Percentiles rank a stretch among this genome's conserved stretches.
Conservation (phyloP, 30 jellyfish, hydroid and myxozoan species). For the Aurelia aurita region DNA sequence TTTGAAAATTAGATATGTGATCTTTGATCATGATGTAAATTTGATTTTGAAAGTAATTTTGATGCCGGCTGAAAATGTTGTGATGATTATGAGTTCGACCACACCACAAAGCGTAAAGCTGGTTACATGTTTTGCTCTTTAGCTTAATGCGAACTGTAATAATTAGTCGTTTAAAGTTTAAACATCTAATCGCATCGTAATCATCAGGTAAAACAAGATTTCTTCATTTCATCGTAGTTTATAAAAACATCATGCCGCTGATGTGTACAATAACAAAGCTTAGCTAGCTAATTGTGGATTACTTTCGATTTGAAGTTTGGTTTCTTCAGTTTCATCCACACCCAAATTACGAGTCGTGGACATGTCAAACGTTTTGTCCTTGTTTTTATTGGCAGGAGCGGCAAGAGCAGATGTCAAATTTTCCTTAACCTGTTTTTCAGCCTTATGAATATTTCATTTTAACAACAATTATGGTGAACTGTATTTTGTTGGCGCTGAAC, state of each 20-base stretch:
- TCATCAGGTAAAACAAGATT: neutral
- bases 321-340: too few species aligned
- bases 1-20: too few species aligned
- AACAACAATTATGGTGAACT: conserved; percentile 89
- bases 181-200: neutral
- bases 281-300: too few species aligned
- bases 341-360: neutral
- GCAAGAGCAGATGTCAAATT: conserved; percentile 8
- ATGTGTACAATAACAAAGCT: too few species aligned
- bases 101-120: neutral
- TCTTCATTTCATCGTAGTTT: too few species aligned
- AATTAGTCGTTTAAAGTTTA: conserved; percentile 3
- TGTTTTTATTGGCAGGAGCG: neutral
- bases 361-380: neutral
- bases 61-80: neutral
- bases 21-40: neutral
- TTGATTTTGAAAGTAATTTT: neutral
- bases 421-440: conserved; percentile 58
- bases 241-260: too few species aligned
- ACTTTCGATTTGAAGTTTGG: too few species aligned
- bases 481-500: conserved; percentile 88
- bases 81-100: neutral
- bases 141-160: neutral
- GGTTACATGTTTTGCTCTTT: conserved; percentile 1
- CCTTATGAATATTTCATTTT: conserved; percentile 90